Base-by-base conservation (phyloP, 2,113 vertebrate genomes). In the Vanacampus margaritifer region DNA sequence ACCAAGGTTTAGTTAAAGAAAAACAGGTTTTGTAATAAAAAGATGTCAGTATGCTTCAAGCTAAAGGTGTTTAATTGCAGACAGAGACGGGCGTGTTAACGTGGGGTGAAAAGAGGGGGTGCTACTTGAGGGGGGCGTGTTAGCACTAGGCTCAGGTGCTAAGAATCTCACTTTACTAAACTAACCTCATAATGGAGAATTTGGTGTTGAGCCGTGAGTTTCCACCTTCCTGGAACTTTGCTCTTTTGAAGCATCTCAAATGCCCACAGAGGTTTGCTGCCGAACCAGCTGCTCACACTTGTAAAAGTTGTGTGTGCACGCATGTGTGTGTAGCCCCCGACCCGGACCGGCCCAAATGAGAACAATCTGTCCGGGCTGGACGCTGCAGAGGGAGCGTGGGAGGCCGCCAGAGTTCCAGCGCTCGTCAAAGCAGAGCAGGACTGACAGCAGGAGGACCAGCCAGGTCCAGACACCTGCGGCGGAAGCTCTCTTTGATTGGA, bases 271-370 rank as follows among this genome's bases (percentile, higher is more conserved):
- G 90, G 85, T 83, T 84, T 68, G 82, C 66, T 88, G 85, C 36
- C 81, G 71, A 63, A 82, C 80, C 64, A 86, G 84, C 86, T 92
- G 92, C 91, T 91, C 76, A 58, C 72, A 82, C 89, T 85, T 87
- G 87, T 82, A 84, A 85, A 87, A 86, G 76, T 43, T 45, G 45
- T 64, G 79, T 71, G 75, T 75, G 84, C 56, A 76, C 69, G 63
- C 71, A 21, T 37, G 69, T 63, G 69, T 72, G 62, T 70, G 73
- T 73, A 65, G 32, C 72, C 46, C 79, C 79, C 73, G 73, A 85
- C 71, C 78, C 84, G 70, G 32, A 11, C 21, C 1, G 17, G 75
- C 54, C 77, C 85, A 88, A 91, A 88, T 74, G 45, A 86, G 84
- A 93, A 92, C 90, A 92, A 89, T 83, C 84, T 89, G 88, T 73